Evolutionary conservation across 2,113 vertebrate genomes (phyloP).

Genomic region (Cyanoderma ruficeps): DNA sequence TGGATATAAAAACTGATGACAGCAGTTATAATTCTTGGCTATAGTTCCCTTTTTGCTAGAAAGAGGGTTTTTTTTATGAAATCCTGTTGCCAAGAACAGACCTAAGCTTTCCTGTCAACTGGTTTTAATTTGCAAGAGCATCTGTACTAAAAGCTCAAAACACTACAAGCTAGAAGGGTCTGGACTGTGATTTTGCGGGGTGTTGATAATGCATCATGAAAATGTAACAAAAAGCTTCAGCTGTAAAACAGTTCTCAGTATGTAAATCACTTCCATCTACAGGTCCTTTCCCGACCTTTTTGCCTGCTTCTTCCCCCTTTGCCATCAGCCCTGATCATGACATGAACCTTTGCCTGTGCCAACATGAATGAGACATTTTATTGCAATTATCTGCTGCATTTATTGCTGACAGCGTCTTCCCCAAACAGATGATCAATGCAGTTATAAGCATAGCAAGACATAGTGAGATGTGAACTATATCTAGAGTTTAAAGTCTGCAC

Average conservation of each 20-base stretch:
- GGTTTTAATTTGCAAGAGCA: background rate
- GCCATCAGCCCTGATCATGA: background rate
- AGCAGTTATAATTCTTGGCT: background rate
- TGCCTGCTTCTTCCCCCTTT: background rate
- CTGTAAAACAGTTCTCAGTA: background rate
- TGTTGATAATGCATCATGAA: background rate
- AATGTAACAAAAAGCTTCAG: background rate
- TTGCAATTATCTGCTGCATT: background rate
- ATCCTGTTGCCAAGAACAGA: slow-evolving; percentile 7
- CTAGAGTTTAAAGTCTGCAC: background rate
- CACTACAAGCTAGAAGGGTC: background rate
- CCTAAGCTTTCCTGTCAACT: background rate
- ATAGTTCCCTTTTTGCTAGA: background rate
- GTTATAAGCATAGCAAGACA: background rate
- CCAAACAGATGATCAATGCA: background rate
- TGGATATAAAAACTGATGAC: background rate
- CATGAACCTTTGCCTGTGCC: background rate
- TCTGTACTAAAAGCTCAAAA: background rate
- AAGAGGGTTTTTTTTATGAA: background rate
- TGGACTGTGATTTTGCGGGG: background rate
- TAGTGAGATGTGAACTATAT: background rate
- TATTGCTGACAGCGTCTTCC: background rate
- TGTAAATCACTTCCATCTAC: background rate
- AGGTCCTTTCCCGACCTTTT: background rate
- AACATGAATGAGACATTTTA: background rate